Conservation (phyloP, 2,113 vertebrate genomes). For the Psilopsiagon aymara region DNA sequence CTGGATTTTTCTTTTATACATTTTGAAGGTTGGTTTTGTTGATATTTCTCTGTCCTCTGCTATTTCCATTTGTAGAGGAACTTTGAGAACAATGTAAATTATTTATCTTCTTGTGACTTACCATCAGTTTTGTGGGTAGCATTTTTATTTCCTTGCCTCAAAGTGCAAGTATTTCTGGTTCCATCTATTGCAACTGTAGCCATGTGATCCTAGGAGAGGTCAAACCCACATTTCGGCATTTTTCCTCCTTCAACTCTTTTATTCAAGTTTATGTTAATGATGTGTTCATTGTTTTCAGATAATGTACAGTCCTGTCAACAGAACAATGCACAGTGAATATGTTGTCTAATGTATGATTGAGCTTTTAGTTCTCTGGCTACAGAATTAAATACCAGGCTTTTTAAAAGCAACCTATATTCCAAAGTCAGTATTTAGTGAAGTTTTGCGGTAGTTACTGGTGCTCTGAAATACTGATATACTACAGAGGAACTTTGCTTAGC, state of each 20-base stretch:
- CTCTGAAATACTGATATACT: not conserved
- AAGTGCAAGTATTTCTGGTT: slow-evolving; percentile 32
- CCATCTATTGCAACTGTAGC: not conserved
- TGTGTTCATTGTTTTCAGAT: slow-evolving; percentile 58
- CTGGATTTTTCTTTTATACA: not conserved
- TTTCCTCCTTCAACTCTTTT: slow-evolving; percentile 60
- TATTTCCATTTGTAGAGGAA: slow-evolving; percentile 27
- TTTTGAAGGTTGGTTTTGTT: not conserved
- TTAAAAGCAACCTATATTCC: not conserved
- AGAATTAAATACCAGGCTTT: slow-evolving; percentile 4
- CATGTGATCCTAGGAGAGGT: slow-evolving; percentile 41
- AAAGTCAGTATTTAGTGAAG: not conserved
- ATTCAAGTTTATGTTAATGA: slow-evolving; percentile 48
- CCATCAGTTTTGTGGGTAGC: slow-evolving; percentile 9
- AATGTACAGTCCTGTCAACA: slow-evolving; percentile 38
- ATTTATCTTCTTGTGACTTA: slow-evolving; percentile 44
- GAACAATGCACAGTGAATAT: slow-evolving; percentile 64
- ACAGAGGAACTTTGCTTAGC: not conserved
- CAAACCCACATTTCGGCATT: slow-evolving; percentile 61
- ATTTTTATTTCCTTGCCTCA: slow-evolving; percentile 35
- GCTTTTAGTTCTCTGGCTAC: slow-evolving; percentile 14
- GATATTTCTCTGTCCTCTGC: not conserved
- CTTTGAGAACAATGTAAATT: slow-evolving; percentile 36
- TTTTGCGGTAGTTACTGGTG: not conserved
- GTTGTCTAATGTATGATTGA: slow-evolving; percentile 20